Base-by-base conservation (phyloP, 2,888 invertebrate species). In the Diaphora mendica region DNA sequence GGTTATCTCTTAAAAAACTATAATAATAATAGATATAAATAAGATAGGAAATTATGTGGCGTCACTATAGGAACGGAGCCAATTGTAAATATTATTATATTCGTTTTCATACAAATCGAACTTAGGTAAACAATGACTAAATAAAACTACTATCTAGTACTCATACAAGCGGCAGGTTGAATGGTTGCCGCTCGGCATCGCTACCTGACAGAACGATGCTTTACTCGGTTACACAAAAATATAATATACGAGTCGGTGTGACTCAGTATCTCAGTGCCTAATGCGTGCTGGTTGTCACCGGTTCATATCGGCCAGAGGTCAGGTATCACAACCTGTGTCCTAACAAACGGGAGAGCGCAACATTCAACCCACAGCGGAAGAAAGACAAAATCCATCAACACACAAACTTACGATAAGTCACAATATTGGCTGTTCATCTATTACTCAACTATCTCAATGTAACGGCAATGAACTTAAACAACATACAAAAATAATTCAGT, bases 71-170 rank as follows among this genome's bases (percentile, higher is more conserved):
- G 94, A 94, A 94, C 92, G 93, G 93, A 93, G 94, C 94, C 94
- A 90, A 91, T 91, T 88, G 69, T 89, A 88, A 91, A 90, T 90
- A 87, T 90, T 85, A 89, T 86, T 87, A 87, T 89, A 90, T 86
- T 88, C 87, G 86, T 88, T 87, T 90, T 87, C 91, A 89, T 91
- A 91, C 92, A 90, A 91, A 93, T 88, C 90, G 92, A 94, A 94
- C 94, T 94, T 94, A 94, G 87, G 86, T 90, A 93, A 86, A 90
- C 86, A 89, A 93, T 95, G 95, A 95, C 95, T 95, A 95, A 94
- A 95, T 94, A 94, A 94, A 91, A 89, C 91, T 93, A 94, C 89
- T 91, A 88, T 85, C 93, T 94, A 95, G 91, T 94, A 93, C 90
- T 90, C 89, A 89, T 88, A 90, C 86, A 81, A 82, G 76, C 85